Conservation (phyloP, 2,888 invertebrate species). For the Gortyna flavago region DNA sequence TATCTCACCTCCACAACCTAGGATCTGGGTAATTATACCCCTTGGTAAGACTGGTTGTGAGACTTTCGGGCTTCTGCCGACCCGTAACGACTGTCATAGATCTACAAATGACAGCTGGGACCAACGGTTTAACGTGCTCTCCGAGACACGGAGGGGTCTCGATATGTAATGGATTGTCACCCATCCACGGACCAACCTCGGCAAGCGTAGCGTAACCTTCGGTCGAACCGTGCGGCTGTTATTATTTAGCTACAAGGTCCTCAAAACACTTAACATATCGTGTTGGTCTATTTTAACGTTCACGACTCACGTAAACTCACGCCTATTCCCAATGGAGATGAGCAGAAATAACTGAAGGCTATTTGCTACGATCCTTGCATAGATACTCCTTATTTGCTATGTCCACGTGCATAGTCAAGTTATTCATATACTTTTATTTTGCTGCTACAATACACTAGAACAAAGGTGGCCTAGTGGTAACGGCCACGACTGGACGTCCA, state of each 20-base stretch:
- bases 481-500: no score
- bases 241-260: not conserved
- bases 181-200: not conserved
- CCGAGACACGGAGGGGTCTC: no score
- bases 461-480: no score
- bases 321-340: not conserved
- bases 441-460: no score
- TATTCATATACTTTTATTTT: not conserved
- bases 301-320: no score
- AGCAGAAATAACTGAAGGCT: slow-evolving; percentile 11
- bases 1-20: not conserved
- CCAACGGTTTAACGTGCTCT: no score
- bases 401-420: not conserved
- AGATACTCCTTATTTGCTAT: not conserved
- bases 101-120: no score
- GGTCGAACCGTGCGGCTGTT: not conserved
- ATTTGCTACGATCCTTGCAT: not conserved
- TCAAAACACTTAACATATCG: not conserved
- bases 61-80: no score
- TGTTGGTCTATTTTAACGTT: not conserved
- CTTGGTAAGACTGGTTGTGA: not conserved
- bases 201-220: not conserved
- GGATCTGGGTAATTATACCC: not conserved
- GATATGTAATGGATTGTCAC: no score
- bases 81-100: no score